Evolutionary conservation across 1,140 invertebrate genomes (phyloP).

Genomic region (Ephestia elutella): DNA sequence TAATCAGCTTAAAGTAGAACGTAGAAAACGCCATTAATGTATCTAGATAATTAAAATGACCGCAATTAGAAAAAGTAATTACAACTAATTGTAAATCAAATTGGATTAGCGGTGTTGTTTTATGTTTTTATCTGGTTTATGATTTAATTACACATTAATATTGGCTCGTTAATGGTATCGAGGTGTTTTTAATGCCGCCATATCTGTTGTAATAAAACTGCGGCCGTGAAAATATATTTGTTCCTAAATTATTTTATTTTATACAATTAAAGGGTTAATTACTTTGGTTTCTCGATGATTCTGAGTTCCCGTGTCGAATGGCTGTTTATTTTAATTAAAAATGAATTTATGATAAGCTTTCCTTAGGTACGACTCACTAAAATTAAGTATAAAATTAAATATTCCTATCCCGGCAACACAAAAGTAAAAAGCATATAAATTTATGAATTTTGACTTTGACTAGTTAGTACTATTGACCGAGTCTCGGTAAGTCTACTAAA

Average conservation of each 20-base stretch:
- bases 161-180: conserved; percentile 46
- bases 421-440: not conserved
- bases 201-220: conserved; percentile 40
- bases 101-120: conserved; percentile 50
- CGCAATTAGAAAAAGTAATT: conserved; percentile 61
- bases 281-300: not conserved
- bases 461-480: not conserved
- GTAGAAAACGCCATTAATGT: not conserved
- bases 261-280: conserved; percentile 10
- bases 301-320: not conserved
- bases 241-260: conserved; percentile 12
- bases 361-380: not conserved
- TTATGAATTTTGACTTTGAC: not conserved
- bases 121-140: conserved; percentile 59
- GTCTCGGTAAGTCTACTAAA: not conserved
- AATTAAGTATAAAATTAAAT: not conserved
- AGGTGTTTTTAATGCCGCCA: conserved; percentile 40
- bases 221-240: conserved; percentile 23
- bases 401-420: not conserved
- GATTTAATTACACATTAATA: conserved; percentile 64
- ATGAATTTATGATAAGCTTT: not conserved
- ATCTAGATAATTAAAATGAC: conserved; percentile 66
- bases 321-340: not conserved
- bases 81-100: conserved; percentile 65
- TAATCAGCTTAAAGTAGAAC: not conserved